Evolutionary conservation across 2,888 invertebrate species (phyloP), one percentile per base, ranked within the genome.

Genomic region (Zaprionus lineosus): DNA sequence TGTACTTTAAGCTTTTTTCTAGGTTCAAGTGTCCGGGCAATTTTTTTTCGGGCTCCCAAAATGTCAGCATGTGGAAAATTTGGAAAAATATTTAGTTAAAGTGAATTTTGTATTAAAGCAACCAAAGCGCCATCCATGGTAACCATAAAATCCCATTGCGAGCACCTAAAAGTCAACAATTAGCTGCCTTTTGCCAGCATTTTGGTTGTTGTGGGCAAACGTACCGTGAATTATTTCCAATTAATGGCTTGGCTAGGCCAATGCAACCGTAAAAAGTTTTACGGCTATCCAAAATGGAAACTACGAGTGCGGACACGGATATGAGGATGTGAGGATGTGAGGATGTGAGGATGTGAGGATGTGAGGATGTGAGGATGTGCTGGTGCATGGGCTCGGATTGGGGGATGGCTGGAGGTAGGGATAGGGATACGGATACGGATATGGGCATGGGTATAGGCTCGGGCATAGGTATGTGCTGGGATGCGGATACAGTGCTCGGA

Each of bases 221-320:
- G 60, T 56, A 50, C 47, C 59, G 48, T 63, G 41, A 59, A 59
- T 52, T 53, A 63, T 63, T 59, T 63, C 59, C 63, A 63, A 63
- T 63, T 63, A 61, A 61, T 61, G 56, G 37, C 9, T 18, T 43
- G 55, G 55, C 52, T 47, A 46, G 39, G 52, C 46, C 43, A 62
- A 44, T 40, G 50, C 44, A 50, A 37, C 48, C 60, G 55, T 55
- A 63, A 60, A 63, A 53, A 56, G 50, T 56, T 63, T 48, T 62
- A 62, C 51, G 58, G 47, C 46, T 52, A 52, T 31, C 60, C 43
- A 48, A 59, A 63, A 53, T 62, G 58, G 59, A 39, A 63, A 63
- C 47, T 51, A 47, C 39, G 31, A 46, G 58, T 39, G 24, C 24
- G n/a, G n/a, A n/a, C n/a, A n/a, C n/a, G n/a, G n/a, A n/a, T 8